Base-by-base conservation (phyloP, 1,140 invertebrate species). In the Leptinotarsa lineolata region DNA sequence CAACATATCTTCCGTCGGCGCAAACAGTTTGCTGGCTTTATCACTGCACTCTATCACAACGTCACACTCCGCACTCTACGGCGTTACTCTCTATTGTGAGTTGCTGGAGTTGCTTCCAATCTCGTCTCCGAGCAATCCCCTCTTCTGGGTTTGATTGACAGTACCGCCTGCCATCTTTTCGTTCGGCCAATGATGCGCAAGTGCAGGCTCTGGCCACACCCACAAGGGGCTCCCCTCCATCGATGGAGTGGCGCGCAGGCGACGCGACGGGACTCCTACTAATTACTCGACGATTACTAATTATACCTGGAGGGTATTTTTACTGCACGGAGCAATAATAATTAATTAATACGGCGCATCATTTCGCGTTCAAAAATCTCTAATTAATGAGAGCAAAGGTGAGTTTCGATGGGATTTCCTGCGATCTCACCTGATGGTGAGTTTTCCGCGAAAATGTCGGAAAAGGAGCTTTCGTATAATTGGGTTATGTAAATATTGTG, bases 1-100 rank as follows among this genome's bases (percentile, higher is more conserved):
- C 85, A 94, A 87, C 93, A 94, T 94, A 79, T 91, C 92, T 80
- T 81, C 80, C 80, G 81, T 77, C 78, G 82, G 81, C 77, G 82
- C 80, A 78, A 81, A 85, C 83, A 83, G 82, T 77, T 84, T 84
- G 81, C 18, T 77, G 75, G 79, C 63, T 81, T 83, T 83, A 78
- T 80, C 79, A 78, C 64, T 68, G 75, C 74, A 71, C 76, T 67
- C 72, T 76, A 72, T 72, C 76, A 74, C 74, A 76, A 75, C 30
- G 30, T 39, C 30, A 39, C 75, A 76, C 61, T 81, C 80, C 76
- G 74, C 78, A 74, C 79, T 75, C 58, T 63, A 59, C 79, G 79
- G 75, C 77, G 81, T 77, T 60, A 70, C 79, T 81, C 81, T 80
- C 78, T 81, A 79, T 82, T 83, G 75, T 83, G 83, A 81, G 68